Evolutionary conservation across 2,113 vertebrate genomes (phyloP), one percentile per base, ranked within the genome.

Genomic region (Pluvianellus socialis): DNA sequence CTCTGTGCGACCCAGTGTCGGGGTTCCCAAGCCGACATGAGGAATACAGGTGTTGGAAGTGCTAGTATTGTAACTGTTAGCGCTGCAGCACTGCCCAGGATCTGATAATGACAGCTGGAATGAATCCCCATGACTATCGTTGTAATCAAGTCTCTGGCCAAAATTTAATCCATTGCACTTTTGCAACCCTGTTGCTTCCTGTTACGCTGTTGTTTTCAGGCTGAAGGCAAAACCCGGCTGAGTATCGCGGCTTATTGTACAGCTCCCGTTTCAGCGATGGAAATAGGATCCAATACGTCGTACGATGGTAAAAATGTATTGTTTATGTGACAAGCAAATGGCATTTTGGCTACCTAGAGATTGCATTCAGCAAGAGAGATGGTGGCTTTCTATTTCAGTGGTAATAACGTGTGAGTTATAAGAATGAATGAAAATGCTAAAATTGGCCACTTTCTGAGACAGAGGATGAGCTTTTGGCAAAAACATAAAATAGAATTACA

Each of bases 171-270:
- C n/a, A 0, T 35, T 95, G 94, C 92, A 97, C 94, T 93, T 97
- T 75, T 96, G 96, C 95, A 87, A 72, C 95, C 91, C 88, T 72
- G 65, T 94, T 92, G 86, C 88, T 95, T 93, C 94, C 95, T 93
- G 86, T 84, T 61, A 53, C 4, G 0, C 62, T 91, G 93, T 76
- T 87, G 73, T 89, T 84, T 75, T 94, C 83, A 68, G 88, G 94
- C 96, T 92, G 94, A 90, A 94, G 94, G 83, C 92, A 96, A 96
- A 97, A 96, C 95, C 80, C 12, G 49, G 88, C 85, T 74, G 63
- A 90, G 79, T 32, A 8, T 80, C 66, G 38, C 30, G 49, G 81
- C 49, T 88, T n/a, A 4, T 70, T 90, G 53, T 49, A 14, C 7
- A 5, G 86, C 84, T 95, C 93, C 94, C 12, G 55, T 92, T 89